Percentiles rank a stretch among this genome's conserved stretches.
Evolutionary conservation across 2,888 invertebrate genomes (phyloP).

Genomic region (Drosophila limbata): DNA sequence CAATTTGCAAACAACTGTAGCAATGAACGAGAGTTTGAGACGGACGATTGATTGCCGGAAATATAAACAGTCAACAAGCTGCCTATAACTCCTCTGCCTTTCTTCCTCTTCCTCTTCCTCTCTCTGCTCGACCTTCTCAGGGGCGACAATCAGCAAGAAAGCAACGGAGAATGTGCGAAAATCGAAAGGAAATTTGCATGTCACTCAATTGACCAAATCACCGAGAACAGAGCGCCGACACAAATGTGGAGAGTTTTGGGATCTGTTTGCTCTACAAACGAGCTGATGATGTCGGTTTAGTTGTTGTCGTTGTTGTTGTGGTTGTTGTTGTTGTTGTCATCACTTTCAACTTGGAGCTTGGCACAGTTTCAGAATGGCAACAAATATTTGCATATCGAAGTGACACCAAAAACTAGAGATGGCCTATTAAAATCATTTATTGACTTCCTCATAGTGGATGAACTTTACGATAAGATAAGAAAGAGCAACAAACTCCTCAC

Average conservation of each 20-base stretch:
- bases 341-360: constrained; percentile 49
- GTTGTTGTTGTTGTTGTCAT: constrained; percentile 31
- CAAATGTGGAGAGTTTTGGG: constrained; percentile 49
- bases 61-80: constrained; percentile 67
- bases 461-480: constrained; percentile 41
- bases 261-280: constrained; percentile 70
- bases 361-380: constrained; percentile 55
- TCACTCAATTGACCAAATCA: constrained; percentile 68
- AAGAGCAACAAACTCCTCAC: constrained; percentile 60
- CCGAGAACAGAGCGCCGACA: constrained; percentile 55
- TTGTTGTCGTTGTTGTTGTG: constrained; percentile 12
- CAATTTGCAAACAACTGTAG: constrained; percentile 68
- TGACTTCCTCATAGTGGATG: constrained; percentile 64
- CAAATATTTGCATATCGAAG: constrained; percentile 69
- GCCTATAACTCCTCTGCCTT: constrained; percentile 45
- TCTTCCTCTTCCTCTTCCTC: constrained; percentile 4
- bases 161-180: constrained; percentile 68
- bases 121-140: constrained; percentile 48
- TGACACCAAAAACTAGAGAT: constrained; percentile 53
- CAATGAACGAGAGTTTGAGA: constrained; percentile 61
- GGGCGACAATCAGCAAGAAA: constrained; percentile 54
- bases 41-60: constrained; percentile 78
- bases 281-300: constrained; percentile 26
- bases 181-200: constrained; percentile 79
- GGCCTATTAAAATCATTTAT: constrained; percentile 40